Conservation (phyloP, 2,797 vertebrate species). For the Parotocinclus haroldoi region DNA sequence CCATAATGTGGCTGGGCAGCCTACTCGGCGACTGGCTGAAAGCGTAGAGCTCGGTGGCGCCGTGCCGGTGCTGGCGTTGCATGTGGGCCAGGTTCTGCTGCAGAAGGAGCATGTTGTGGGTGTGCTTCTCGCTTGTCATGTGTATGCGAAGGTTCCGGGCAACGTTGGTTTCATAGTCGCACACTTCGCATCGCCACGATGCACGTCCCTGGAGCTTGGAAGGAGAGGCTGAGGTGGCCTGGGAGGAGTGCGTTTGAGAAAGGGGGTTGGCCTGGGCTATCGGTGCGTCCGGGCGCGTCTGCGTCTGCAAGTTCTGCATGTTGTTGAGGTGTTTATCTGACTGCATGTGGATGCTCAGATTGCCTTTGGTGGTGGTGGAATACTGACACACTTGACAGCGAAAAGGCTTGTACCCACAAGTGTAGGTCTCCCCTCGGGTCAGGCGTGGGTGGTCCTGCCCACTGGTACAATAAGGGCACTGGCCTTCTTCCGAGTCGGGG, state of each 20-base stretch:
- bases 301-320: slow-evolving; percentile 86
- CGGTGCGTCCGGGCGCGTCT: slow-evolving; percentile 54
- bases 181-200: slow-evolving; percentile 96
- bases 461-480: slow-evolving; percentile 89
- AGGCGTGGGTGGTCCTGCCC: slow-evolving; percentile 94
- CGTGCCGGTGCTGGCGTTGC: slow-evolving; percentile 54
- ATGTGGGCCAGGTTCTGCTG: slow-evolving; percentile 95
- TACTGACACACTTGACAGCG: slow-evolving; percentile 99
- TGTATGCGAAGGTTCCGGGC: slow-evolving; percentile 97
- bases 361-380: slow-evolving; percentile 98
- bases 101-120: slow-evolving; percentile 93
- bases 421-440: slow-evolving; percentile 96
- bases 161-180: slow-evolving; percentile 98
- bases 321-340: slow-evolving; percentile 99
- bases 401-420: slow-evolving; percentile 98
- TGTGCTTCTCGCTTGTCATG: slow-evolving; percentile 97
- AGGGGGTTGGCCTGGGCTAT: slow-evolving; percentile 49
- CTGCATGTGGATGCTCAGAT: slow-evolving; percentile 99
- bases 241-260: slow-evolving; percentile 54
- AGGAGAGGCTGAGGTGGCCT: slow-evolving; percentile 73
- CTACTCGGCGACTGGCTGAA: slow-evolving; percentile 46
- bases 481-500: slow-evolving; percentile 87
- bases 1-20: slow-evolving; percentile 24
- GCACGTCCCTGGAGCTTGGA: slow-evolving; percentile 85
- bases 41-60: slow-evolving; percentile 42